Conservation (phyloP, 2,113 vertebrate genomes). For the Hydropotes inermis region DNA sequence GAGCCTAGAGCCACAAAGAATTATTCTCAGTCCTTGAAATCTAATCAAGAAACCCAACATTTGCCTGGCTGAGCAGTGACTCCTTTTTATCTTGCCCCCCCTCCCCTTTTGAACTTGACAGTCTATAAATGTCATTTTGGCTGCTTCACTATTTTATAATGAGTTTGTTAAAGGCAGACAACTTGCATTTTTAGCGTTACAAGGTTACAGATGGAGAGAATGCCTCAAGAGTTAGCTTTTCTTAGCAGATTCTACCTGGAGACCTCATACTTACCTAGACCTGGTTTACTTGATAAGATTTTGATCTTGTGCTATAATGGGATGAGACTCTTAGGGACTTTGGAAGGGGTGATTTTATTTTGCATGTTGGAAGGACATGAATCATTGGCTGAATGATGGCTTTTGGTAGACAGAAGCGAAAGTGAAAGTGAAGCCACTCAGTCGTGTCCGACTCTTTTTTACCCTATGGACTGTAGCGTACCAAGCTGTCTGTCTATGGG, state of each 20-base stretch:
- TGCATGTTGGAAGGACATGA: not conserved
- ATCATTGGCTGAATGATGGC: not conserved
- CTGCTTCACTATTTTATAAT: not conserved
- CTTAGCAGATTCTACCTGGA: not conserved
- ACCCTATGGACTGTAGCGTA: no score
- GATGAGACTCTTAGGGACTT: not conserved
- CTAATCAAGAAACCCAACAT: not conserved
- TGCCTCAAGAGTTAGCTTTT: not conserved
- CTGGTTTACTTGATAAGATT: not conserved
- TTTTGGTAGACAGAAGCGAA: not conserved
- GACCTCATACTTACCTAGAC: not conserved
- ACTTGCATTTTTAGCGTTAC: not conserved
- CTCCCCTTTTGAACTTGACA: not conserved
- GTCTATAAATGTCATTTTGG: not conserved
- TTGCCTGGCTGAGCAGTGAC: not conserved
- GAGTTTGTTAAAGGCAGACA: not conserved
- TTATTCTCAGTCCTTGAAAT: not conserved
- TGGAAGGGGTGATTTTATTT: not conserved
- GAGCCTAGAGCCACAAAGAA: not conserved
- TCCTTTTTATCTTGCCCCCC: not conserved
- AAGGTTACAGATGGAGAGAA: not conserved
- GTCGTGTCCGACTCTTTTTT: no score
- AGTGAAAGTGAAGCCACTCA: no score
- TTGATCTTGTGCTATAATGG: not conserved
- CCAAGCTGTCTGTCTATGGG: no score